Evolutionary conservation across 1,140 invertebrate genomes (phyloP).

Genomic region (Apolygus lucorum): DNA sequence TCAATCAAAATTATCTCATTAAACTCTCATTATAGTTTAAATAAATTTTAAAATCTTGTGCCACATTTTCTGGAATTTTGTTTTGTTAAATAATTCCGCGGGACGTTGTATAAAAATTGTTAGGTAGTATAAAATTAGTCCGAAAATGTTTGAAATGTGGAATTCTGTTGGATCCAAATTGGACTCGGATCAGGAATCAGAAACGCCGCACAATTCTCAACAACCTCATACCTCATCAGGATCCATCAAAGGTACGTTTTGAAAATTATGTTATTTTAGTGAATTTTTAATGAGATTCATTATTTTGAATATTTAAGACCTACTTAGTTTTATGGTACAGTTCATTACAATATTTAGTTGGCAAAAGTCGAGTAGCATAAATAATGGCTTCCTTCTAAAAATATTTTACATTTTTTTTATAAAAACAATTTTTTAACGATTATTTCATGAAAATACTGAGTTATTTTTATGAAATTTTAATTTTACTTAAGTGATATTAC

Average conservation of each 20-base stretch:
- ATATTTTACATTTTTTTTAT: too few species aligned
- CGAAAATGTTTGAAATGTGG: conserved; percentile 35
- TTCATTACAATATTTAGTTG: too few species aligned
- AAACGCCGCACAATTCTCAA: conserved; percentile 21
- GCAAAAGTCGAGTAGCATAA: too few species aligned
- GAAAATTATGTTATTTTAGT: not conserved
- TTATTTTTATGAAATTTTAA: too few species aligned
- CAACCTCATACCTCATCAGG: conserved; percentile 32
- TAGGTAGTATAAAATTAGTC: too few species aligned
- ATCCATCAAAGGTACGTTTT: conserved; percentile 32
- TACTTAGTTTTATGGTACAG: too few species aligned
- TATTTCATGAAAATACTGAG: too few species aligned
- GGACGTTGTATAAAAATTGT: too few species aligned
- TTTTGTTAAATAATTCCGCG: not conserved
- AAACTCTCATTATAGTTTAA: not conserved
- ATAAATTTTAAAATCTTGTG: not conserved
- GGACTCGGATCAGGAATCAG: conserved; percentile 25
- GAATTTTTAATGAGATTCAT: not conserved
- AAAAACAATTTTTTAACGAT: too few species aligned
- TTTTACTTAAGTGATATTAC: too few species aligned
- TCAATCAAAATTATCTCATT: not conserved
- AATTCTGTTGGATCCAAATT: conserved; percentile 30
- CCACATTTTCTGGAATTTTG: not conserved
- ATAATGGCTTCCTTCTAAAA: too few species aligned
- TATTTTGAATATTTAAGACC: too few species aligned